Evolutionary conservation across 2,888 invertebrate genomes (phyloP).

Genomic region (Scrobipalpa atriplicella): DNA sequence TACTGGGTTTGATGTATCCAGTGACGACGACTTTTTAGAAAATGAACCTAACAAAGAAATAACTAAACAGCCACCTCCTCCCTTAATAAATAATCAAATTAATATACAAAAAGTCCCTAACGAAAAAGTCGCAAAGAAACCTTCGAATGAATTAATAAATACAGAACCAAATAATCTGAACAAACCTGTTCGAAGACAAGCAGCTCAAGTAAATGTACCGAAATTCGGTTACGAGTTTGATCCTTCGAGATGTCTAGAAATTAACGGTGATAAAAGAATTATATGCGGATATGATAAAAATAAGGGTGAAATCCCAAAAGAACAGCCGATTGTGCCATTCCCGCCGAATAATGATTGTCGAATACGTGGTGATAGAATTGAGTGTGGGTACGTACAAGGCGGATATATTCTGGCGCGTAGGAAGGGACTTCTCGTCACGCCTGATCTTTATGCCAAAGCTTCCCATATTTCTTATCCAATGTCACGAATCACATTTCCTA

Average conservation of each 20-base stretch:
- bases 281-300: slow-evolving; percentile 72
- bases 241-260: slow-evolving; percentile 51
- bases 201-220: background rate
- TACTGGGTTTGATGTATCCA: slow-evolving; percentile 11
- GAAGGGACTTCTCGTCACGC: background rate
- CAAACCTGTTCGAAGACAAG: background rate
- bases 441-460: background rate
- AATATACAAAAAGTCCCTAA: background rate
- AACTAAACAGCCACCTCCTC: background rate
- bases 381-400: slow-evolving; percentile 60
- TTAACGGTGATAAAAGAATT: slow-evolving; percentile 49
- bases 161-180: background rate
- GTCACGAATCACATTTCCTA: slow-evolving; percentile 7
- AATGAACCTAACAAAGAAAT: slow-evolving; percentile 2
- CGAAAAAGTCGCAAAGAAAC: background rate
- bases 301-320: slow-evolving; percentile 41
- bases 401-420: background rate
- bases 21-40: slow-evolving; percentile 14
- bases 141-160: background rate
- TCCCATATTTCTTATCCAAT: background rate
- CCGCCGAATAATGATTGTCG: slow-evolving; percentile 57
- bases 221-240: slow-evolving; percentile 56
- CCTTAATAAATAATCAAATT: background rate
- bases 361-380: slow-evolving; percentile 58
- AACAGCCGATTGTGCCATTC: slow-evolving; percentile 35